phyloP scores from a whole-genome alignment of 2,797 vertebrate genomes.

The Somateria mollissima region DNA sequence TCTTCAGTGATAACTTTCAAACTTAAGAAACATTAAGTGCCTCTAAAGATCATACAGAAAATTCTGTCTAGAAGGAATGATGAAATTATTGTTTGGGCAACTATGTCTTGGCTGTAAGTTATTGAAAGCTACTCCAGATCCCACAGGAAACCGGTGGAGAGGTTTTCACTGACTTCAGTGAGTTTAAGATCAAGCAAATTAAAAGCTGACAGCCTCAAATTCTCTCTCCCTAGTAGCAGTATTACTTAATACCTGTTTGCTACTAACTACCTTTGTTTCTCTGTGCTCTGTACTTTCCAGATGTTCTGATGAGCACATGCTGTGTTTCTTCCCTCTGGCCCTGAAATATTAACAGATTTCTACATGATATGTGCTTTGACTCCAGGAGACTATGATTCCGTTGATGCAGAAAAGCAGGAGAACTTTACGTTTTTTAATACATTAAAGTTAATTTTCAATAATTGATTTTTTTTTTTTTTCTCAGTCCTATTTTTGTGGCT shows the following conservation, averaged over 20 bases:
- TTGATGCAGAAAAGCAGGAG: not conserved
- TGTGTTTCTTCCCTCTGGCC: not conserved
- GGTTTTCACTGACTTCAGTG: not conserved
- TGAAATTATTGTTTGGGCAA: not conserved
- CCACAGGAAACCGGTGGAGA: not conserved
- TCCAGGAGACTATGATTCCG: not conserved
- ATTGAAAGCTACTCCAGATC: not conserved
- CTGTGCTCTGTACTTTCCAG: not conserved
- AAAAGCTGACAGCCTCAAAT: not conserved
- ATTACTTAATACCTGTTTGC: not conserved
- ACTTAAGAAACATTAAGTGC: not conserved
- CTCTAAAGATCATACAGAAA: not conserved
- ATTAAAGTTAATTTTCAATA: not conserved
- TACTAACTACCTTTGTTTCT: not conserved
- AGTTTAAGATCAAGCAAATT: not conserved
- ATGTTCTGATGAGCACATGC: not conserved
- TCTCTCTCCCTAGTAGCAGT: not conserved
- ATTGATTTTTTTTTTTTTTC: not conserved
- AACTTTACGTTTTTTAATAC: not conserved
- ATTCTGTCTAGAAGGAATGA: not conserved
- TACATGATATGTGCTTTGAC: not conserved
- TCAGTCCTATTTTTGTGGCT: not conserved
- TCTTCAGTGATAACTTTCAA: not conserved
- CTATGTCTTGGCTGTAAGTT: not conserved
- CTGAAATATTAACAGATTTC: not conserved